Evolutionary conservation across 1,140 invertebrate genomes (phyloP), one percentile per base, ranked within the genome.

Genomic region (Tachypleus tridentatus): DNA sequence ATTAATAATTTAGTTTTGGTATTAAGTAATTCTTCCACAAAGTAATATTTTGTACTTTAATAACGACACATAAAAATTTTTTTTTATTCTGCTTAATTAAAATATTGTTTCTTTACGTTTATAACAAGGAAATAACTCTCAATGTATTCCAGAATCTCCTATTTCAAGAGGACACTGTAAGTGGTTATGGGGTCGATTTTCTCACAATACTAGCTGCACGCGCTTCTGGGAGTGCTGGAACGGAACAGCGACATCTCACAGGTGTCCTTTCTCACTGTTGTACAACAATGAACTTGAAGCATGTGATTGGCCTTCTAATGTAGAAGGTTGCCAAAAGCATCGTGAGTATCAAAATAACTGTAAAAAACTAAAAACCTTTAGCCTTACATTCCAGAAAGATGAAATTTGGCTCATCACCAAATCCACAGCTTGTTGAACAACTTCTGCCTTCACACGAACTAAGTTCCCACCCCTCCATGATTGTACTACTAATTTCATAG

Each of bases 151-250:
- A 89, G 87, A 94, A 76, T 83, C 87, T 10, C 89, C 90, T 49
- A 87, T 91, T 61, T 80, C 82, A 6, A 86, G 85, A 0, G 90
- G 93, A 67, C 91, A 93, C 73, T 94, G 91, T 74, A 89, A 91
- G 72, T 94, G 91, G 91, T 78, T 92, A 64, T 94, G 93, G 74
- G 91, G 91, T 48, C 93, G 93, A 70, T 93, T 93, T 76, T 90
- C 91, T 0, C 91, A 94, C 74, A 90, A 93, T 76, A 93, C 90
- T 0, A 91, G 88, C 0, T 93, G 91, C 79, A 94, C 91, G 0
- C 80, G 91, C 10, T 93, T 93, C 76, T 94, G 91, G 91, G 93
- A 91, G 2, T 93, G 91, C 75, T 93, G 91, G 91, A 93, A 93
- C 75, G 90, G 91, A 51, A 93, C 91, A 0, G 87, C 90, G 8